These are phyloP conservation scores for Cebidichthys violaceus DNA, from an alignment of 2,113 vertebrate species.

Conservation along the genomic window DNA sequence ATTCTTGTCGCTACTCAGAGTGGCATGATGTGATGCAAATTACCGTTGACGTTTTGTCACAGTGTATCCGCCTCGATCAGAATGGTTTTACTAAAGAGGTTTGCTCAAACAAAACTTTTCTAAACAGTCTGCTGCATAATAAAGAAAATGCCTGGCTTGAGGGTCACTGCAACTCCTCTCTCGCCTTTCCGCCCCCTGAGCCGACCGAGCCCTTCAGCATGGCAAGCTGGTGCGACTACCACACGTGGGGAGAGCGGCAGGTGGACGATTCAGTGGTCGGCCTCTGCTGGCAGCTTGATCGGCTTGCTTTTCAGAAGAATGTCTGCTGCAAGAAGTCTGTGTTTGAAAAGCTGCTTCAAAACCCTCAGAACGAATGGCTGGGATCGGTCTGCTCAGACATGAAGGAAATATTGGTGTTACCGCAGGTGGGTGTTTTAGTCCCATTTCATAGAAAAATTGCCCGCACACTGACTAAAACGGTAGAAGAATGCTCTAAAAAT, in stretches of 20 bases:
- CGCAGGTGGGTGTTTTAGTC: conserved; percentile 67
- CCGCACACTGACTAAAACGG: not conserved
- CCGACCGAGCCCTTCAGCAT: conserved; percentile 39
- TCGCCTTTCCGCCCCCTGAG: conserved; percentile 1
- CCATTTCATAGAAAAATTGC: not conserved
- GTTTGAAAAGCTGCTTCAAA: conserved; percentile 70
- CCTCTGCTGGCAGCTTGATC: conserved; percentile 82
- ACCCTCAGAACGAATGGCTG: conserved; percentile 82
- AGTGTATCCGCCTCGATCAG: conserved; percentile 78
- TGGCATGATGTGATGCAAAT: conserved; percentile 73
- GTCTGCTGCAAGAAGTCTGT: conserved; percentile 79
- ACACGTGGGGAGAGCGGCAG: conserved; percentile 62
- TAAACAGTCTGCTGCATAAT: conserved; percentile 62
- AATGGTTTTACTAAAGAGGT: conserved; percentile 69
- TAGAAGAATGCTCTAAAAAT: too few species aligned
- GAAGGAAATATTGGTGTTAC: conserved; percentile 36
- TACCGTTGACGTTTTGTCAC: conserved; percentile 54
- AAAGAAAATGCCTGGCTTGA: conserved; percentile 74
- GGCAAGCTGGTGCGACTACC: conserved; percentile 80
- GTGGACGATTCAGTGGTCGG: conserved; percentile 81
- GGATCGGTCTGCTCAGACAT: conserved; percentile 67
- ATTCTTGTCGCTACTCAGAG: conserved; percentile 75
- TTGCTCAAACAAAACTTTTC: conserved; percentile 78
- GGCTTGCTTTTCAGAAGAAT: conserved; percentile 73
- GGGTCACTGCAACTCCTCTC: conserved; percentile 67